Conservation (phyloP, 2,888 invertebrate species). For the Tortricodes alternella region DNA sequence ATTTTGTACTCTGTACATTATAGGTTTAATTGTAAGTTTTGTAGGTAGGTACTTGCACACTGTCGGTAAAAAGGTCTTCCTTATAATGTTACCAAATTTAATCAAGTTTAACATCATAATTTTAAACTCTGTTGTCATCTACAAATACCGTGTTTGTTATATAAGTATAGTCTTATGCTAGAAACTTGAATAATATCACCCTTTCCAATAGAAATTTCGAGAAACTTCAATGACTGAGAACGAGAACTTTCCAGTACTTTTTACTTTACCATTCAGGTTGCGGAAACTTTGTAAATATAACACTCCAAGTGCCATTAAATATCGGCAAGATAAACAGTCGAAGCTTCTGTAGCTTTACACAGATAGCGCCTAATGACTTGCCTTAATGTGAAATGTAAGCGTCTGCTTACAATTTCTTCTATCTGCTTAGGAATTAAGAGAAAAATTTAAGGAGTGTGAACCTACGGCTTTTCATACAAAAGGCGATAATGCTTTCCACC, state of each 20-base stretch:
- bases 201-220: background rate
- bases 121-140: no score
- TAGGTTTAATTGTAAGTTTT: no score
- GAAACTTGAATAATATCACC: slow-evolving; percentile 2
- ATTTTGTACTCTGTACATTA: no score
- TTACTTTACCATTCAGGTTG: slow-evolving; percentile 29
- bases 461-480: no score
- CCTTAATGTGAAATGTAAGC: slow-evolving; percentile 10
- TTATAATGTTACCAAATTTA: no score
- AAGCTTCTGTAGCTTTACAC: background rate
- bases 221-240: slow-evolving; percentile 1
- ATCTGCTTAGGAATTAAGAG: background rate
- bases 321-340: slow-evolving; percentile 9
- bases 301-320: slow-evolving; percentile 22
- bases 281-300: slow-evolving; percentile 21
- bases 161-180: slow-evolving; percentile 1
- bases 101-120: no score
- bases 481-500: no score
- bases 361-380: slow-evolving; percentile 17
- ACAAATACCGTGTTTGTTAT: background rate
- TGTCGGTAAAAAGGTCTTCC: no score
- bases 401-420: background rate
- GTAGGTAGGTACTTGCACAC: no score
- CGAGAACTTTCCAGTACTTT: slow-evolving; percentile 19
- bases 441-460: no score